Evolutionary conservation across 2,797 vertebrate species (phyloP), one percentile per base, ranked within the genome.

Genomic region (Anguilla obscura): DNA sequence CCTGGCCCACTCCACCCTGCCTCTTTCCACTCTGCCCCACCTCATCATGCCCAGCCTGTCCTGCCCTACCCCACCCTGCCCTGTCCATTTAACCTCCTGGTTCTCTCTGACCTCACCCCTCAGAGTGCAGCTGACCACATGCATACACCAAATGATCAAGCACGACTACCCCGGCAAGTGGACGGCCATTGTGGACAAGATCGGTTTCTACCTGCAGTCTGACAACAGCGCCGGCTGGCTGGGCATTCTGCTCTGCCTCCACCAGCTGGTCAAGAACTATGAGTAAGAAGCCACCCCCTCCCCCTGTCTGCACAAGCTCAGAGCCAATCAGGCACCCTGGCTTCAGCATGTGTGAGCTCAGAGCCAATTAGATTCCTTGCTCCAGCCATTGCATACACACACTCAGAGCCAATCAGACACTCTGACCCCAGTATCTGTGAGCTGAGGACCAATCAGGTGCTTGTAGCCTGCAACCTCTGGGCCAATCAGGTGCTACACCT

Each of bases 91-190:
- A 9, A 36, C 10, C 16, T 18, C 16, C n/a, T 36, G 30, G 27
- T 40, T 84, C 48, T 54, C 40, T 60, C 16, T 74, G 30, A 18
- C 56, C 71, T 24, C 76, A 1, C 52, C 87, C 91, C 90, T 74
- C 92, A 99, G 99, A 95, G 99, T 99, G 91, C 99, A 99, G 91
- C 96, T 99, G 94, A 99, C 99, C 33, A 99, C 98, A 82, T 99
- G 99, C 91, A 99, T 99, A 95, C 98, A 99, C 92, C 98, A 99
- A 93, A 99, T 99, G 94, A 99, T 99, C 93, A 99, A 99, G 94
- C 97, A 99, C 45, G 99, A 99, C 94, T 99, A 99, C 92, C 99
- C 99, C 0, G 96, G 95, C 92, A 98, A 98, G 89, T 99, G 99
- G 99, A 99, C 98, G 48, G 94, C 97, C 89, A 98, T 99, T 40